Base-by-base conservation (phyloP, 2,797 vertebrate species). In the Monodelphis domestica region DNA sequence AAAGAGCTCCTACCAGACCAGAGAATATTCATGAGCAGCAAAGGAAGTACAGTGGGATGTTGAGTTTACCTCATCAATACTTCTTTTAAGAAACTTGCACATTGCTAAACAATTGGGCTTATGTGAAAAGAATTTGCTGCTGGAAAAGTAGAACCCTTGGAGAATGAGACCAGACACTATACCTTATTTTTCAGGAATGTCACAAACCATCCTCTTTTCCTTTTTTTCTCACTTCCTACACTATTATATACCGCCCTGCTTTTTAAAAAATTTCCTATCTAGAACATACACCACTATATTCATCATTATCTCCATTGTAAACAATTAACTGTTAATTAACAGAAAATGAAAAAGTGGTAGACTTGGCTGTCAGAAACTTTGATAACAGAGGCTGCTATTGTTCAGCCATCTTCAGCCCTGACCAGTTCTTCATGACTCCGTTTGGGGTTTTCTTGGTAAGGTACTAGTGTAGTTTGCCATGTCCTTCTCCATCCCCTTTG, bases 291-390 rank as follows among this genome's bases (percentile, higher is more conserved):
- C 84, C 30, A 2, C 26, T 50, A 84, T 50, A 17, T 12, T 21
- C 11, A 4, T 33, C 1, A 0, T 3, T 63, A 15, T 51, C 12
- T n/a, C 30, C 28, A 54, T 33, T 3, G 2, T 0, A 0, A 4
- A 3, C 24, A 1, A 11, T 12, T 70, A 33, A 21, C 12, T 90
- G 52, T 26, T 12, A 0, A n/a, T 59, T 33, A 45, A 38, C 78
- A 15, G 0, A 0, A 51, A 26, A 28, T 4, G 3, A 92, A 30
- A 84, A 9, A 38, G 12, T 4, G 30, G 12, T 1, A 12, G 5
- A 2, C 70, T 90, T 10, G 54, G 29, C 53, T 54, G 50, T 54
- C 51, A 53, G 4, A 45, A 50, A 50, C 38, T 26, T 78, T 84
- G 38, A 38, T 50, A 59, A 30, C 29, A 55, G 54, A 59, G 4